Percentiles rank a stretch among this genome's conserved stretches.
These are phyloP conservation scores for Oceanodroma tethys DNA, from an alignment of 2,113 vertebrate genomes.

Conservation along the genomic window DNA sequence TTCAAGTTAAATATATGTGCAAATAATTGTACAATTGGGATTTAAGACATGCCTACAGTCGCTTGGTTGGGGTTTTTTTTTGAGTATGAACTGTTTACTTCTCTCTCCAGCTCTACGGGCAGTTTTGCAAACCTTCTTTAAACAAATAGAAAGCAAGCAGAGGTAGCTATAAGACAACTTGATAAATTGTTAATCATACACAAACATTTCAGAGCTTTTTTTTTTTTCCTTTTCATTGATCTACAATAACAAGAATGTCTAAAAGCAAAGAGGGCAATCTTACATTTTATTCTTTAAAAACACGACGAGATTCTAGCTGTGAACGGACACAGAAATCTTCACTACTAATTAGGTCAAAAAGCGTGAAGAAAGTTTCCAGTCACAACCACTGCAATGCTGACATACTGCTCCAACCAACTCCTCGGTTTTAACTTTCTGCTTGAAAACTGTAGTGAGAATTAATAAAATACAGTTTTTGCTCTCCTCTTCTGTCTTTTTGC, in stretches of 20 bases:
- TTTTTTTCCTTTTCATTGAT: background rate
- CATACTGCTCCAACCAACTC: background rate
- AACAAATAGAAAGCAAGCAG: background rate
- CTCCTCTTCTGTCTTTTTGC: background rate
- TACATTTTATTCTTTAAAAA: conserved; percentile 47
- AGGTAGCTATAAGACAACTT: background rate
- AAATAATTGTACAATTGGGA: background rate
- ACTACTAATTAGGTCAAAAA: conserved; percentile 47
- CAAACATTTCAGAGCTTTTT: background rate
- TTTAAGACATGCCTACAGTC: background rate
- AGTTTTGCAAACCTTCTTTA: background rate
- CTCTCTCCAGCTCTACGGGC: background rate
- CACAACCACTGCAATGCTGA: conserved; percentile 4
- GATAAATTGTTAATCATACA: conserved; percentile 26
- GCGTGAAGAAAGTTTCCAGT: conserved; percentile 40
- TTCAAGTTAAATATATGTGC: background rate
- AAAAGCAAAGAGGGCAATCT: conserved; percentile 24
- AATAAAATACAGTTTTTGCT: background rate
- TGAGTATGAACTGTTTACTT: background rate
- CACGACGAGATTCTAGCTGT: conserved; percentile 28
- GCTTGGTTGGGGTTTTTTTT: background rate
- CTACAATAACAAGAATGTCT: background rate
- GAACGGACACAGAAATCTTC: conserved; percentile 54
- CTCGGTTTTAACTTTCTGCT: background rate
- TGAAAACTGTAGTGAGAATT: background rate